Base-by-base conservation (phyloP, 2,113 vertebrate species). In the Aleadryas rufinucha region DNA sequence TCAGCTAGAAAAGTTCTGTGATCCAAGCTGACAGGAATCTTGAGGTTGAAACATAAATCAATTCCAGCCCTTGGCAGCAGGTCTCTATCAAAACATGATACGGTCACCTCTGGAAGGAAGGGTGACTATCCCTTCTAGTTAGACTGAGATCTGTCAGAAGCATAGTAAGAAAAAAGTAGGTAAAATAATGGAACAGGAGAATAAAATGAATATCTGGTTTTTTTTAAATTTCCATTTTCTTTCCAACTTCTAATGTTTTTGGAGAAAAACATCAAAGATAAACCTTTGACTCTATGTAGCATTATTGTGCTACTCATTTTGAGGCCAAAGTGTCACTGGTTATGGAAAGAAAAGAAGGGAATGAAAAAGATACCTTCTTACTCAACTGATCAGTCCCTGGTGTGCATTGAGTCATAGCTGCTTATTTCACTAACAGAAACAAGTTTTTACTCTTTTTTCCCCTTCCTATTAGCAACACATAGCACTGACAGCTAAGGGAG, bases 341-440 rank as follows among this genome's bases (percentile, higher is more conserved):
- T 90, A 68, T 64, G 47, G 59, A 63, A 31, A 93, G 56, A 93
- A 89, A 57, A 49, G 37, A 64, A 75, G 14, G 22, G 90, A 90
- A 85, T 68, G 31, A 84, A 78, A 91, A 89, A 89, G 68, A 81
- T 88, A 90, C 52, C 60, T 89, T 96, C 92, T 93, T 96, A 69
- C 72, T 94, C 93, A 97, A 64, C 72, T 69, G 45, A 53, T 84
- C 10, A 0, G 64, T 91, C 92, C 72, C 96, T 86, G 31, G 60
- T 78, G 88, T 81, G 56, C 20, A 9, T 77, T 91, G 95, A 95
- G 68, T 95, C 95, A 87, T 70, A 87, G 60, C 56, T 84, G 56
- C 93, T 94, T 86, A 71, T 92, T 96, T 92, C 68, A 70, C 88
- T 68, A 47, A 66, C 26, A 96, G 79, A 95, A 96, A 68, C 28